Evolutionary conservation across 2,888 invertebrate genomes (phyloP), one percentile per base, ranked within the genome.

Genomic region (Trissolcus japonicus): DNA sequence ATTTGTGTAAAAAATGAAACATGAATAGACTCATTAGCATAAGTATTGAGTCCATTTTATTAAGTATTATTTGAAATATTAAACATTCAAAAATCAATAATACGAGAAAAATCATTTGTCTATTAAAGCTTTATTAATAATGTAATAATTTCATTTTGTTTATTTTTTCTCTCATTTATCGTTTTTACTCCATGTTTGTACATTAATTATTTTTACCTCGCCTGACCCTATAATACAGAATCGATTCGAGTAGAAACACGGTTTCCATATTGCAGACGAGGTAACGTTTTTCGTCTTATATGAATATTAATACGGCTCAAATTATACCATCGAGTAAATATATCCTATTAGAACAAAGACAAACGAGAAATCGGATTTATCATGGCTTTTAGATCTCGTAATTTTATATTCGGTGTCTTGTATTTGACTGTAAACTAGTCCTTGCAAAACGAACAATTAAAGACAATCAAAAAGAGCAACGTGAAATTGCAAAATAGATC

Each of bases 391-490:
- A 73, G 66, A 61, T 67, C 74, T 60, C 67, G 62, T 75, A 62
- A 75, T 75, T 67, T 68, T 62, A 59, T 63, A 75, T 75, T 75
- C 62, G 63, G 57, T 46, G n/a, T n/a, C n/a, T n/a, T n/a, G n/a
- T n/a, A n/a, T n/a, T n/a, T n/a, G n/a, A n/a, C n/a, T n/a, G 56
- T 48, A 46, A 74, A 67, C 57, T 40, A 62, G 56, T 62, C 57
- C 43, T 46, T 48, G 74, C 57, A 63, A 59, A 54, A 54, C 68
- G 77, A 63, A 74, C 68, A 57, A 67, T 78, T 78, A 78, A 74
- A 79, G 77, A 76, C 80, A 80, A 83, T 80, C 80, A 80, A 76
- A 80, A 78, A 78, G 75, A 78, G 74, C 78, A 63, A 61, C 68
- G 53, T 43, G 59, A 53, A 71, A 79, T 66, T 51, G 79, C 73